Percentiles rank a stretch among this genome's conserved stretches.
These are phyloP conservation scores for Microplitis mediator DNA, from an alignment of 1,140 invertebrate species.

Conservation along the genomic window DNA sequence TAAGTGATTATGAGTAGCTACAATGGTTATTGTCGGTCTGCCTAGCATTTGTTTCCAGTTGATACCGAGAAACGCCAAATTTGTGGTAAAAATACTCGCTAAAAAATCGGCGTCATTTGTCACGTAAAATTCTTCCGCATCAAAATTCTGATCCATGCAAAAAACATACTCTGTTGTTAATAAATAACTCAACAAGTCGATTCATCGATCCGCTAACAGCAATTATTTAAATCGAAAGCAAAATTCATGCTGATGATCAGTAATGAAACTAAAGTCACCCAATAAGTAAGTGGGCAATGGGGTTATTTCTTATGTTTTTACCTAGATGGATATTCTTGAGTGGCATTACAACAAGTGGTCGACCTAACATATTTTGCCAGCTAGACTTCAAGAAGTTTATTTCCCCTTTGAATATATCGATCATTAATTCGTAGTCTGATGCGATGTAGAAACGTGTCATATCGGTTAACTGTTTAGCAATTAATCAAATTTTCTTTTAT, in stretches of 20 bases:
- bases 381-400: slow-evolving; percentile 95
- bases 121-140: slow-evolving; percentile 91
- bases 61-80: slow-evolving; percentile 90
- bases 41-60: slow-evolving; percentile 92
- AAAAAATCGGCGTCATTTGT: slow-evolving; percentile 88
- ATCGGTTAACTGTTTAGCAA: slow-evolving; percentile 85
- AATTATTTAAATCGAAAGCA: background rate
- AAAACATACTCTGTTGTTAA: background rate
- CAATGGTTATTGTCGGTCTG: slow-evolving; percentile 84
- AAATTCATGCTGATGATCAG: too few species aligned
- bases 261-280: background rate
- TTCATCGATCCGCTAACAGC: slow-evolving; percentile 37
- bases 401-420: slow-evolving; percentile 95
- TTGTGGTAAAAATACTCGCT: slow-evolving; percentile 84
- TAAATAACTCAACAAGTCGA: slow-evolving; percentile 45
- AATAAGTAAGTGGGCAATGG: slow-evolving; percentile 3
- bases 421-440: slow-evolving; percentile 94
- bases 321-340: slow-evolving; percentile 91
- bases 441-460: slow-evolving; percentile 95
- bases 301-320: slow-evolving; percentile 62
- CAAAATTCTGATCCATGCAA: slow-evolving; percentile 77
- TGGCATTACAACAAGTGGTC: slow-evolving; percentile 87
- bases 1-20: slow-evolving; percentile 79
- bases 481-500: slow-evolving; percentile 11
- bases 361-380: slow-evolving; percentile 92